Base-by-base conservation (phyloP, 2,113 vertebrate genomes). In the Aepyceros melampus region DNA sequence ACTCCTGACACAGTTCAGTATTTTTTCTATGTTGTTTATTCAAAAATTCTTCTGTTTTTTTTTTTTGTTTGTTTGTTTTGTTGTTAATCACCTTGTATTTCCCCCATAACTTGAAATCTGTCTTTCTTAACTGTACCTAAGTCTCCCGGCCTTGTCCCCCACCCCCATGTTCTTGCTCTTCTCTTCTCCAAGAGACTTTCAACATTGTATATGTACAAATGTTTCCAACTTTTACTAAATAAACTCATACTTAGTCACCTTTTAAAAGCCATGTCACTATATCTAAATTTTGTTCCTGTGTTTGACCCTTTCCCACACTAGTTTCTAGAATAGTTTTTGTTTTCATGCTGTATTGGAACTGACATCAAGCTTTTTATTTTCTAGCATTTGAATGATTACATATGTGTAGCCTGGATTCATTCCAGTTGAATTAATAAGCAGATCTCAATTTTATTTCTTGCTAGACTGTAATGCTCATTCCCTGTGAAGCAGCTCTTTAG, bases 381-480 rank as follows among this genome's bases (percentile, higher is more conserved):
- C 43, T 43, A 55, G 40, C 25, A 85, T 87, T 95, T 88, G 85
- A 93, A 51, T 95, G 90, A 43, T 9, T 89, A 23, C 3, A 15
- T 88, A 95, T 71, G 16, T 62, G 49, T 82, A 78, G 6, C n/a
- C 14, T 94, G 45, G 27, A 88, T 94, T 96, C 10, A 49, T 94
- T 94, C 36, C 47, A 87, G 6, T 55, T 90, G 79, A 89, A 92
- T 92, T 89, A 88, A 74, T 79, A 87, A 83, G 36, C 25, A 58
- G 31, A 36, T 86, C 40, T 83, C 84, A 93, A 45, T 86, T 96
- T 87, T 93, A 67, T 95, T 89, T 87, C 31, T 87, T 95, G 19
- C 40, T 95, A 56, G 13, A 94, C 29, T 89, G 2, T 83, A 94
- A 96, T 8, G 86, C 8, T 71, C 4, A 64, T 95, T 7, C 31